Base-by-base conservation (phyloP, 2,888 invertebrate genomes). In the Eupithecia subfuscata region DNA sequence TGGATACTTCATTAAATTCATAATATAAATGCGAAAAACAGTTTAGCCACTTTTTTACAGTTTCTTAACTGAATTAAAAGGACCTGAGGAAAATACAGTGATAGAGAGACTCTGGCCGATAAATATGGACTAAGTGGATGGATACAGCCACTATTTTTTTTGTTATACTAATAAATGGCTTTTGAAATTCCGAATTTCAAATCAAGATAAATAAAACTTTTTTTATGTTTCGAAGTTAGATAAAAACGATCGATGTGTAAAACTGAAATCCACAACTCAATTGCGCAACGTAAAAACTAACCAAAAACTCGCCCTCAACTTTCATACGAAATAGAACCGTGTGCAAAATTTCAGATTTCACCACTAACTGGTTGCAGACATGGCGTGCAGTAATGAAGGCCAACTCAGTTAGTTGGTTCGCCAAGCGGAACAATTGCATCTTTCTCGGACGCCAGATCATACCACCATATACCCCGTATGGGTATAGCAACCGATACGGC, bases 401-500 rank as follows among this genome's bases (percentile, higher is more conserved):
- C 91, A 95, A 95, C 91, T 87, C 90, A 89, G 95, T 95, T 95
- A 95, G 92, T 87, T 87, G 89, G 85, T 85, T 90, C 88, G 90
- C 89, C 92, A 89, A 84, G 89, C 92, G 93, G 92, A 94, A 95
- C 95, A 95, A 95, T 95, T 94, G 94, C 93, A 94, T 95, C 95
- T 94, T 91, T 86, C 70, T 75, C 75, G 74, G 77, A 73, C 74
- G 77, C 70, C 56, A 64, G 77, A 73, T 73, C 73, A 75, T 77
- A 70, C 71, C 48, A 16, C 69, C 45, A 56, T 77, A 73, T 40
- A 73, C 30, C 68, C 52, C 56, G 69, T 70, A 56, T 22, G 45
- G 25, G 22, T 67, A 64, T 43, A 63, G 22, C 52, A 71, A 43
- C 30, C 65, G 64, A 52, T 37, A 68, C 65, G 30, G 75, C 70